phyloP scores from a whole-genome alignment of 2,113 vertebrate species.

The Brachypodius melanocephalos region DNA sequence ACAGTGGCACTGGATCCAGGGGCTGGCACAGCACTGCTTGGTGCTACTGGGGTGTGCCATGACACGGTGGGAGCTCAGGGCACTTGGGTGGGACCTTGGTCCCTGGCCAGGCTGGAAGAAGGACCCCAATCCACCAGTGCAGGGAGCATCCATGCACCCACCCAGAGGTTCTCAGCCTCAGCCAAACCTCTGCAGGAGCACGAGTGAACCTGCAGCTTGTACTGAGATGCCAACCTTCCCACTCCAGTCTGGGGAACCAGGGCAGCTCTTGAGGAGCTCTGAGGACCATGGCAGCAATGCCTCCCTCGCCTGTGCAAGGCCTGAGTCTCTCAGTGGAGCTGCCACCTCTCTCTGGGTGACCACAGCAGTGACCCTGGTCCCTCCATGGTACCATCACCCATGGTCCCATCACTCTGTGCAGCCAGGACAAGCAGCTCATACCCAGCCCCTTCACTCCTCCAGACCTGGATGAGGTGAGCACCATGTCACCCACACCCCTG shows the following conservation, averaged over 20 bases:
- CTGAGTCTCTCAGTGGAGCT: not conserved
- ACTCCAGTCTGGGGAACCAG: not conserved
- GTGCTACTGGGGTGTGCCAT: accelerated
- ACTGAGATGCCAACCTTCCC: not conserved
- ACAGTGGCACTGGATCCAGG: not conserved
- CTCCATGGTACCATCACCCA: not conserved
- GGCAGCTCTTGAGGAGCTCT: not conserved
- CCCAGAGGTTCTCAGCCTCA: not conserved
- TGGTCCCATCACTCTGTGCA: accelerated
- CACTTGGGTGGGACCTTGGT: not conserved
- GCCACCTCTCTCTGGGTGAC: not conserved
- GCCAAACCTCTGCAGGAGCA: not conserved
- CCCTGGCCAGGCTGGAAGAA: not conserved
- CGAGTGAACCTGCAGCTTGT: not conserved
- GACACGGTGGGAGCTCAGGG: not conserved
- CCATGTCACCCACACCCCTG: not conserved
- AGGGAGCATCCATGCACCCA: not conserved
- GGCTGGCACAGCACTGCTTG: not conserved
- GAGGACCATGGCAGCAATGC: not conserved
- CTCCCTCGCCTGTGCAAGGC: not conserved
- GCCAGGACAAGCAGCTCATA: not conserved
- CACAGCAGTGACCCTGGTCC: not conserved
- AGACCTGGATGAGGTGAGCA: not conserved
- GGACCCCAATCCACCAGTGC: not conserved
- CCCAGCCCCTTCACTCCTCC: not conserved